Percentiles rank a stretch among this genome's conserved stretches.
These are phyloP conservation scores for Halisarca cf. caerulea DNA, from an alignment of 37 sponge, comb jelly and placozoan genomes.

Conservation along the genomic window DNA sequence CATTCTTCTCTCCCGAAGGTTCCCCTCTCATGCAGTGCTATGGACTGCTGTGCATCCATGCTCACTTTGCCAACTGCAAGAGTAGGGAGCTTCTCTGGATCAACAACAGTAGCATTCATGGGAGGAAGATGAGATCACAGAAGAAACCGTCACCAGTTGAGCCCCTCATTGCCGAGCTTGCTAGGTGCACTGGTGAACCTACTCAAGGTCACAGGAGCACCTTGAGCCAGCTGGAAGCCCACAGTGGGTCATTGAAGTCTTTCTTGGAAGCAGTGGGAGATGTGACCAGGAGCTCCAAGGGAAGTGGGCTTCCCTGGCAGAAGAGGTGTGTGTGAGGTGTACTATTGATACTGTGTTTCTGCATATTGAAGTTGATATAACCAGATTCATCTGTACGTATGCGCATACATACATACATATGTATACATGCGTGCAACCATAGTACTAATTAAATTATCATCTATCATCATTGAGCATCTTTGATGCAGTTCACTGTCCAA, in stretches of 20 bases:
- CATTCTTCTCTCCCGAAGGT: no score
- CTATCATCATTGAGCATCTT: no score
- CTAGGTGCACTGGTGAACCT: background rate
- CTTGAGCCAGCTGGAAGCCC: conserved; percentile 9
- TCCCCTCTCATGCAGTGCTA: conserved; percentile 35
- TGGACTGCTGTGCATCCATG: conserved; percentile 49
- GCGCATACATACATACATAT: background rate
- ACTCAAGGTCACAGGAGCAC: background rate
- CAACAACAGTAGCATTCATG: no score
- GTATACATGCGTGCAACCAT: no score
- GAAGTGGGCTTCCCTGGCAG: conserved; percentile 15
- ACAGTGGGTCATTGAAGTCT: conserved; percentile 26
- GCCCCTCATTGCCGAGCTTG: background rate
- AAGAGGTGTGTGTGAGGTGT: no score
- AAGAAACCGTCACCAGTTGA: no score
- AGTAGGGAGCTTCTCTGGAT: background rate
- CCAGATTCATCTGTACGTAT: no score
- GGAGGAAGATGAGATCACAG: no score
- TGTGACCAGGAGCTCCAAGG: conserved; percentile 31
- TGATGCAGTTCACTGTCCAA: no score
- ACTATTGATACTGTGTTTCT: no score
- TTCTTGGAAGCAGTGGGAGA: conserved; percentile 21
- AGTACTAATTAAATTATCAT: no score
- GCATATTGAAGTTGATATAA: no score
- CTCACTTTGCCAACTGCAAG: background rate